These are phyloP conservation scores for Exephanes ischioxanthus DNA, from an alignment of 2,888 invertebrate species.

Conservation along the genomic window DNA sequence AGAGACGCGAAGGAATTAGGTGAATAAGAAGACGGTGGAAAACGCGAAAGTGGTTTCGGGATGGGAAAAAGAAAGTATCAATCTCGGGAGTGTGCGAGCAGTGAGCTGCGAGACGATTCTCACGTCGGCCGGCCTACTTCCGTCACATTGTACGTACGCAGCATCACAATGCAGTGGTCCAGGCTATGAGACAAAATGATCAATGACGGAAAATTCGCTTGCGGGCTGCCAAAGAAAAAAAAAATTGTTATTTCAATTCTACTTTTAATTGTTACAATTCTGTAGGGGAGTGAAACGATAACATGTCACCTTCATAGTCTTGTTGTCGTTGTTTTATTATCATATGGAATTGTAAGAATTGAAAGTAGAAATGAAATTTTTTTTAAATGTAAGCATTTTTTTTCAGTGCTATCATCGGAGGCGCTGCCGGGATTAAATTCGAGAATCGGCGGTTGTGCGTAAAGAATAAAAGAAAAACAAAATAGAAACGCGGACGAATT, in stretches of 20 bases:
- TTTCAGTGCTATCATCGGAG: slow-evolving; percentile 11
- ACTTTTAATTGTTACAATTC: no score
- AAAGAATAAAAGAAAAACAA: background rate
- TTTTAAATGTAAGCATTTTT: no score
- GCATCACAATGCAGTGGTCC: slow-evolving; percentile 19
- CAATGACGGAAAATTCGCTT: no score
- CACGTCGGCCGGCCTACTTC: slow-evolving; percentile 59
- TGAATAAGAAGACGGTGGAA: background rate
- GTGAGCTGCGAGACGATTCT: background rate
- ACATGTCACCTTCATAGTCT: no score
- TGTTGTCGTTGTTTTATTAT: no score
- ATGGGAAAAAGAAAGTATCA: slow-evolving; percentile 17
- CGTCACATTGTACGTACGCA: slow-evolving; percentile 63
- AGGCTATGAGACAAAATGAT: slow-evolving; percentile 1
- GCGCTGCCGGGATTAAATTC: slow-evolving; percentile 47
- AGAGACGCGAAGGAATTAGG: background rate
- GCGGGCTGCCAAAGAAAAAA: no score
- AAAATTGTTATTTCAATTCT: no score
- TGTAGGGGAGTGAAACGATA: no score
- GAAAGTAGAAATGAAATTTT: no score
- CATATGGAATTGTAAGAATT: no score
- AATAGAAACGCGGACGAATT: background rate
- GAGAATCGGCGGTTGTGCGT: slow-evolving; percentile 42
- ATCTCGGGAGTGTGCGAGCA: slow-evolving; percentile 2
- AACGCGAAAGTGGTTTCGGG: slow-evolving; percentile 26